These are phyloP conservation scores for Marcusenius ussheri DNA, from an alignment of 2,113 vertebrate genomes.

Conservation along the genomic window DNA sequence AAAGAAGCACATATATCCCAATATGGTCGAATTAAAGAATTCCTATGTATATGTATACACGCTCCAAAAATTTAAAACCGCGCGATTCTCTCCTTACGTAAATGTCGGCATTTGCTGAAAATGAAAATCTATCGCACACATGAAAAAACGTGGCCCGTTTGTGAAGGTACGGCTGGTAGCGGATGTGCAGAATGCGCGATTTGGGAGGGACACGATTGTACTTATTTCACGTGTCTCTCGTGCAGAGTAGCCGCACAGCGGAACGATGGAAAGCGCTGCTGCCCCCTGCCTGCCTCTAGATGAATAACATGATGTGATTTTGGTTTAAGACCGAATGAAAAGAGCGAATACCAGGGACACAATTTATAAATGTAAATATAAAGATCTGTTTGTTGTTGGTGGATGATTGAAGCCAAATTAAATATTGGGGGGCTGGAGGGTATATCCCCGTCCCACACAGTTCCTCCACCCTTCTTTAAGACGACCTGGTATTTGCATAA, in stretches of 20 bases:
- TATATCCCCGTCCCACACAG: background rate
- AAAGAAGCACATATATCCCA: background rate
- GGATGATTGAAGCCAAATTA: background rate
- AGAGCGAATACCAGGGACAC: background rate
- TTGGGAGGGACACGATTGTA: background rate
- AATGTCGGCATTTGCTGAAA: background rate
- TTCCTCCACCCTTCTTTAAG: background rate
- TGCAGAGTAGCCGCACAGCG: background rate
- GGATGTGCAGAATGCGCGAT: background rate
- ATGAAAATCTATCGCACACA: background rate
- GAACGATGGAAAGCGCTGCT: background rate
- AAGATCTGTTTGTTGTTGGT: background rate
- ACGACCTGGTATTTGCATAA: background rate
- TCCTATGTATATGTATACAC: background rate
- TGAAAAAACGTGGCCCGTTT: background rate
- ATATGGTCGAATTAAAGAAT: background rate
- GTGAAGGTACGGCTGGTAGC: background rate
- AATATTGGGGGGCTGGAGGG: background rate
- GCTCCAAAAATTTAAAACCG: background rate
- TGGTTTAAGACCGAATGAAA: background rate
- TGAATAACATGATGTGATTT: background rate
- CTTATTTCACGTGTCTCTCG: background rate
- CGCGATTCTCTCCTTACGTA: background rate
- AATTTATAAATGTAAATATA: background rate
- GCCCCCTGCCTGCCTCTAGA: background rate